Evolutionary conservation across 1,140 invertebrate genomes (phyloP).

Genomic region (Pteromalus puparum): DNA sequence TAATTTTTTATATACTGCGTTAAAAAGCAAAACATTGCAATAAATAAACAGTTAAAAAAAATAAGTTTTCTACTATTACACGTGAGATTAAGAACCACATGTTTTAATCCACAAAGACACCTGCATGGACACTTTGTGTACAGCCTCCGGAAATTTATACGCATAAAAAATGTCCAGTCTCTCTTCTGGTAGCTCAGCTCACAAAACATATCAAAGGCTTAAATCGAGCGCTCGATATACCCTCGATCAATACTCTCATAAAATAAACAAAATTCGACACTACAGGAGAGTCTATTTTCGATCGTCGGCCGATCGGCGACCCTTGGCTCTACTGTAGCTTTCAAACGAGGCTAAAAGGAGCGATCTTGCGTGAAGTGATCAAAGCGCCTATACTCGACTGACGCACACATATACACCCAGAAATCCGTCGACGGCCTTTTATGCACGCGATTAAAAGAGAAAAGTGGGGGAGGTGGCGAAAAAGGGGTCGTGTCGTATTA

Average conservation of each 20-base stretch:
- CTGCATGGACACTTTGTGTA: no score
- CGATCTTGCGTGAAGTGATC: slow-evolving; percentile 58
- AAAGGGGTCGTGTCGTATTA: neutral
- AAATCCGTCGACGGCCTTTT: slow-evolving; percentile 27
- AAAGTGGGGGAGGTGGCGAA: neutral
- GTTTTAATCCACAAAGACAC: no score
- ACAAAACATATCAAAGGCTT: neutral
- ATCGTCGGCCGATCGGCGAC: neutral
- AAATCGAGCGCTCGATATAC: neutral
- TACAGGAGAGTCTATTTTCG: neutral
- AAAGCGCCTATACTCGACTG: slow-evolving; percentile 43
- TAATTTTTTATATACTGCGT: no score
- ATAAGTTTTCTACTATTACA: no score
- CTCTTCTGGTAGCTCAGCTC: neutral
- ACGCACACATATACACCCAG: slow-evolving; percentile 30
- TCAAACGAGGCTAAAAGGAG: neutral
- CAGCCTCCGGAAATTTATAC: neutral
- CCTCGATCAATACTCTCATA: neutral
- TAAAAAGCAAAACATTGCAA: no score
- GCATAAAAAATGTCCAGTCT: neutral
- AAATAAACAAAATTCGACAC: neutral
- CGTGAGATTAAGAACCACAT: no score
- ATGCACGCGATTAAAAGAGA: slow-evolving; percentile 31
- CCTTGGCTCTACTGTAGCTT: neutral
- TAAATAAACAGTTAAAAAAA: no score